phyloP scores from a whole-genome alignment of 1,140 invertebrate species.

The Apis cerana region DNA sequence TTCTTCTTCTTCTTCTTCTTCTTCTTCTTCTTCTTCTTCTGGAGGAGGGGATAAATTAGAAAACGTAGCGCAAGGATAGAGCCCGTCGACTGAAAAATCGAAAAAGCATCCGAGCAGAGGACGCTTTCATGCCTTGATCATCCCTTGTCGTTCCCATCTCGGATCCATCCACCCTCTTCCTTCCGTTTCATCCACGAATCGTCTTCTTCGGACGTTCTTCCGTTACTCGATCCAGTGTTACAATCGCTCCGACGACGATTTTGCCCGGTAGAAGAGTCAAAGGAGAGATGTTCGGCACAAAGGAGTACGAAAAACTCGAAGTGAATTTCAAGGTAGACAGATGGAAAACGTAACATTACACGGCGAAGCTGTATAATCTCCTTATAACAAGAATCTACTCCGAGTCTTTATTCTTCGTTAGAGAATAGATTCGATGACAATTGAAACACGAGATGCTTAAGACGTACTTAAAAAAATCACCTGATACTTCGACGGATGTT shows the following conservation, averaged over 20 bases:
- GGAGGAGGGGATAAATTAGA: neutral
- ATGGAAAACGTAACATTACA: neutral
- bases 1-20: neutral
- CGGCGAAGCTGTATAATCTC: too few relatives aligned
- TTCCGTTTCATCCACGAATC: neutral
- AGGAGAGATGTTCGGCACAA: conserved; percentile 12
- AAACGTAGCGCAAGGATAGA: neutral
- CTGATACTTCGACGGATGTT: too few relatives aligned
- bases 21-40: neutral
- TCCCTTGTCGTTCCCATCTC: conserved; percentile 8
- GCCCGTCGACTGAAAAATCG: neutral
- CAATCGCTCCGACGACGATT: conserved; percentile 1
- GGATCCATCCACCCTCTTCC: neutral
- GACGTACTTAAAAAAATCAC: too few relatives aligned
- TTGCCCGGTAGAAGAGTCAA: conserved; percentile 31
- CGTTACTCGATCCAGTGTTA: conserved; percentile 21
- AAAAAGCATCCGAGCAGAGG: neutral
- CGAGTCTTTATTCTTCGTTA: too few relatives aligned
- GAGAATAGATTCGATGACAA: too few relatives aligned
- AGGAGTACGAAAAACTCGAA: conserved; percentile 38
- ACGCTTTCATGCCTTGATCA: neutral
- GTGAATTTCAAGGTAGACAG: conserved; percentile 18
- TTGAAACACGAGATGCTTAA: too few relatives aligned
- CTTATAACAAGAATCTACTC: too few relatives aligned
- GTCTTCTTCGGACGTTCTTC: conserved; percentile 5